These are phyloP conservation scores for Psittacula derbiana DNA, from an alignment of 2,797 vertebrate species.

Conservation along the genomic window DNA sequence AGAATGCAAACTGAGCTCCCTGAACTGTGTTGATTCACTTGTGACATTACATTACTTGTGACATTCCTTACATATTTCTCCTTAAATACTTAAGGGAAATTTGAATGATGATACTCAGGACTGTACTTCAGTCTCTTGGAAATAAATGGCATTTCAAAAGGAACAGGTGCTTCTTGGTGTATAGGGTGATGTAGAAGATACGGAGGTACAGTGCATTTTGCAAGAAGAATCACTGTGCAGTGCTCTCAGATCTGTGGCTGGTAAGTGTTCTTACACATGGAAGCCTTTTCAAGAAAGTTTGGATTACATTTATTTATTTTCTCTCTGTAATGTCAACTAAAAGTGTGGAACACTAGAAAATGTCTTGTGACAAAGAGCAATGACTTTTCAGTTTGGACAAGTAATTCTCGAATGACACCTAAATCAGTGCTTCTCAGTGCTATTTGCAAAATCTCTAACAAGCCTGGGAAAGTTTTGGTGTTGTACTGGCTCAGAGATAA, in stretches of 20 bases:
- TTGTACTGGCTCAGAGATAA: conserved; percentile 33
- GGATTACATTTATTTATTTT: conserved; percentile 31
- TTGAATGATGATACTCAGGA: neutral
- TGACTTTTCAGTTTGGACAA: conserved; percentile 32
- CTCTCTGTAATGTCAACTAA: neutral
- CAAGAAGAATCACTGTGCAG: neutral
- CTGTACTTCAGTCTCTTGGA: neutral
- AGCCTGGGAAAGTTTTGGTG: conserved; percentile 43
- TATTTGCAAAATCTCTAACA: neutral
- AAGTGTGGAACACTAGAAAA: conserved; percentile 17
- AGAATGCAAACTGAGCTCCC: neutral
- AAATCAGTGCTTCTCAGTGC: neutral
- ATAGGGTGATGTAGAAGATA: neutral
- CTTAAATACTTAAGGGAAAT: neutral
- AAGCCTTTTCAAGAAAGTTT: neutral
- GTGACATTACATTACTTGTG: neutral
- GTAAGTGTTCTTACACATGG: neutral
- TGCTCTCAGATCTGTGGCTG: neutral
- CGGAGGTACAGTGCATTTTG: neutral
- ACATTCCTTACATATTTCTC: neutral
- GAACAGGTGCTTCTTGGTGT: neutral
- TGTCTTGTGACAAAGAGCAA: conserved; percentile 38
- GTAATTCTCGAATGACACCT: conserved; percentile 32
- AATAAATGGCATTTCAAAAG: neutral
- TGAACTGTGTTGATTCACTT: neutral